Percentiles rank a stretch among this genome's conserved stretches.
Evolutionary conservation across 1,140 invertebrate species (phyloP).

Genomic region (Conopomorpha cramerella): DNA sequence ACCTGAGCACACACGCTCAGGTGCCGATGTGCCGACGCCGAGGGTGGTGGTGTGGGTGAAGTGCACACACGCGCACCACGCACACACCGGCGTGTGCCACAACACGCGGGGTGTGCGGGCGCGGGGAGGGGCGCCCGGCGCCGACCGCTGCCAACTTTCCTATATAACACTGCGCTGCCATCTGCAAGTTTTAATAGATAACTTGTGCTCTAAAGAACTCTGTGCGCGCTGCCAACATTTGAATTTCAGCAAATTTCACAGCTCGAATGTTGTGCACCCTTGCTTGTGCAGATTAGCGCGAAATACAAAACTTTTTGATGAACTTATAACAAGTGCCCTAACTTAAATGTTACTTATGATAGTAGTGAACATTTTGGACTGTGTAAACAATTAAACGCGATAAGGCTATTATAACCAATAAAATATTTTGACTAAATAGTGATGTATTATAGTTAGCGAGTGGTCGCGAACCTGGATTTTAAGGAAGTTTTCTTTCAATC

Average conservation of each 20-base stretch:
- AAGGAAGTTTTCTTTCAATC: constrained; percentile 17
- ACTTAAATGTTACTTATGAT: too few relatives aligned
- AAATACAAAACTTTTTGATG: constrained; percentile 27
- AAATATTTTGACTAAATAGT: too few relatives aligned
- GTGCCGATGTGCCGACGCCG: background rate
- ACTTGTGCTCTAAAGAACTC: constrained; percentile 44
- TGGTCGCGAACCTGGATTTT: constrained; percentile 39
- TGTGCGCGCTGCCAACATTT: constrained; percentile 47
- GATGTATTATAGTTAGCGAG: constrained; percentile 24
- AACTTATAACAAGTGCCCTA: constrained; percentile 12
- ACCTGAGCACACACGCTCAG: background rate
- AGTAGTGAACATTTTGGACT: too few relatives aligned
- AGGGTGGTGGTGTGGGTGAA: background rate
- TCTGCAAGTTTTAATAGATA: constrained; percentile 58
- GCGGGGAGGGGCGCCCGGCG: constrained; percentile 13
- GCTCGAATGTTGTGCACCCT: constrained; percentile 43
- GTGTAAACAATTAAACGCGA: too few relatives aligned
- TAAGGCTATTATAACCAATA: too few relatives aligned
- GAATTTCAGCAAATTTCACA: constrained; percentile 22
- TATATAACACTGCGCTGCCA: constrained; percentile 53
- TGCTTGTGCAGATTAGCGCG: constrained; percentile 27
- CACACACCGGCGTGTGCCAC: constrained; percentile 15
- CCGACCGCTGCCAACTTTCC: constrained; percentile 28
- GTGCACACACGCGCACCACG: constrained; percentile 5
- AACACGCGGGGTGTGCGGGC: constrained; percentile 9